Base-by-base conservation (phyloP, 2,113 vertebrate genomes). In the Pelecanoides urinatrix region DNA sequence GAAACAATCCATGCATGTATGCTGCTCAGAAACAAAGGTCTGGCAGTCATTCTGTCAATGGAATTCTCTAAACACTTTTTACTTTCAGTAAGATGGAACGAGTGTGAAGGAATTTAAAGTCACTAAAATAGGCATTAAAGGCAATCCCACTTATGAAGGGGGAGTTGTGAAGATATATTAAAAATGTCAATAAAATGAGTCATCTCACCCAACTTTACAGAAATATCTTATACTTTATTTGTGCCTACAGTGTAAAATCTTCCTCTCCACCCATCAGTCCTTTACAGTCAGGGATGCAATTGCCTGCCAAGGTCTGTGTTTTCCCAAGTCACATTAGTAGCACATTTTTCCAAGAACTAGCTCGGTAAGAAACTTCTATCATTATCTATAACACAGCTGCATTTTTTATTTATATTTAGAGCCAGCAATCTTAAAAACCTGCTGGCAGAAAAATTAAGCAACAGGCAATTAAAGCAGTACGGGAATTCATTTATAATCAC, bases 101-200 rank as follows among this genome's bases (percentile, higher is more conserved):
- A 87, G 44, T 22, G 74, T 42, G 61, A 94, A 81, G 80, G 62
- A 92, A 67, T 59, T 53, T 34, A 56, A 92, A 77, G 49, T 73
- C 2, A 11, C 66, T 49, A 87, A 96, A 93, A 85, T 3, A 95
- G 73, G 32, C 13, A 44, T 44, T 55, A 72, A 72, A 11, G 93
- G 89, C 53, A 94, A 93, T 76, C 84, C 77, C 70, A 94, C 85
- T 92, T 85, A 55, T 0, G 13, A 91, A 88, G 92, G 58, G 44
- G 73, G 76, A 81, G 73, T 45, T 94, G 73, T 72, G 88, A 95
- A 95, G 34, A 81, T 44, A 78, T 12, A 94, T 47, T 77, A 34
- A 75, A 78, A 84, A 71, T 80, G 94, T 86, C 81, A 95, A 38
- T 62, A 76, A 94, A 92, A 78, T 90, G 52, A 89, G 88, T 96